These are phyloP conservation scores for Margaritifera margaritifera DNA, from an alignment of 2,888 invertebrate genomes.

Conservation along the genomic window DNA sequence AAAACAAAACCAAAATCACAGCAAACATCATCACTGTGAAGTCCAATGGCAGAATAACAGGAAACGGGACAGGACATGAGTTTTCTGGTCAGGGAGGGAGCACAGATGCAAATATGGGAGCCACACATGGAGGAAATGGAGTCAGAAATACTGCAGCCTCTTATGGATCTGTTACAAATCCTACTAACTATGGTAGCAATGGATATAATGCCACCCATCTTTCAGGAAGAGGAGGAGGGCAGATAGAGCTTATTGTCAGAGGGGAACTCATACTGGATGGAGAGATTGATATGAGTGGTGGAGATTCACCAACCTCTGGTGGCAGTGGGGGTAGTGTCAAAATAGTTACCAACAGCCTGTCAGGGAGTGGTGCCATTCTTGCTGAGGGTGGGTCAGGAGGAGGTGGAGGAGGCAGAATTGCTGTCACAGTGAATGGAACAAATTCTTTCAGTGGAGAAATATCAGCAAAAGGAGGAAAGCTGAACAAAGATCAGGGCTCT, in stretches of 20 bases:
- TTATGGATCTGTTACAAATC: constrained; percentile 46
- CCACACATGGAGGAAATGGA: constrained; percentile 49
- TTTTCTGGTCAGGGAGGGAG: constrained; percentile 40
- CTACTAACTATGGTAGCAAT: constrained; percentile 53
- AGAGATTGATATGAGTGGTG: constrained; percentile 37
- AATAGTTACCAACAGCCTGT: constrained; percentile 28
- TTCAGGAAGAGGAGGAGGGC: constrained; percentile 47
- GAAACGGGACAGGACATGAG: constrained; percentile 42
- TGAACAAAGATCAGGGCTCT: too few relatives aligned
- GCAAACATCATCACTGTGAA: constrained; percentile 38
- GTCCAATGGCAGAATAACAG: constrained; percentile 40
- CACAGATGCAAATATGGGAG: constrained; percentile 28
- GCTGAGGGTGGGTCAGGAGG: constrained; percentile 45
- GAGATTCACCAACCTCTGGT: constrained; percentile 21
- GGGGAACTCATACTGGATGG: constrained; percentile 37
- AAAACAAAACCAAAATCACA: constrained; percentile 39
- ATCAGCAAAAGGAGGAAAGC: constrained; percentile 9
- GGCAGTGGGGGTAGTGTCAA: constrained; percentile 55
- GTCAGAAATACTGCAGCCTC: constrained; percentile 24
- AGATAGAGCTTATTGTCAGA: constrained; percentile 35
- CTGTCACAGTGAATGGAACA: too few relatives aligned
- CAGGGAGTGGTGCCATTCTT: constrained; percentile 41
- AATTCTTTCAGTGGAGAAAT: constrained; percentile 23
- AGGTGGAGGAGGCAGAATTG: constrained; percentile 47
- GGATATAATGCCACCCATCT: constrained; percentile 32